Evolutionary conservation across 2,113 vertebrate species (phyloP), one percentile per base, ranked within the genome.

Genomic region (Cyanistes caeruleus): DNA sequence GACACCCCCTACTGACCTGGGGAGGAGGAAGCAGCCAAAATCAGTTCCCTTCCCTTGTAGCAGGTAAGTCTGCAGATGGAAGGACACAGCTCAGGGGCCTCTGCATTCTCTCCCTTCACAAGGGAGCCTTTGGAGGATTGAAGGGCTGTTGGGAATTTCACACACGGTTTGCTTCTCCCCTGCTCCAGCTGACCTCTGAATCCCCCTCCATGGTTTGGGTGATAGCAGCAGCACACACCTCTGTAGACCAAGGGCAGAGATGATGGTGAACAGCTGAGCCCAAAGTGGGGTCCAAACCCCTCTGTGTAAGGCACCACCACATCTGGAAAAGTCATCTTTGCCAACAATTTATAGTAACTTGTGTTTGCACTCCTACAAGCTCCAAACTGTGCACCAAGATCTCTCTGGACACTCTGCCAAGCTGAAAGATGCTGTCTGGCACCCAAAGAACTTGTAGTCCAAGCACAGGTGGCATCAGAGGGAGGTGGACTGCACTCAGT

Each of bases 201-300:
- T 46, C 6, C 12, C 10, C 0, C 3, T 46, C 18, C 21, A 19
- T 24, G 23, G 37, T 60, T 48, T 49, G 43, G 62, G 39, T 30
- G 58, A 28, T 0, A 2, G 43, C 28, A 74, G 4, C 1, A 0
- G 20, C 7, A 3, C 20, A 39, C 24, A 79, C 2, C 3, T 37
- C 39, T 67, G 39, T 12, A 49, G 46, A 51, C 8, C 3, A 2
- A 82, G 11, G 15, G 6, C 63, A 48, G 27, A 39, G 15, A 15
- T 37, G 25, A 49, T 11, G 5, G 17, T 46, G 17, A 86, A 65
- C 16, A 83, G 27, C 13, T 56, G 52, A 82, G 52, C 17, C 13
- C 55, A 58, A 11, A 65, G 7, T 9, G 33, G 9, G 15, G 13
- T 44, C 27, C 62, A 59, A 62, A 73, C 9, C 20, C 11, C 2